phyloP scores from a whole-genome alignment of 2,797 vertebrate species.

The Acropternis orthonyx region DNA sequence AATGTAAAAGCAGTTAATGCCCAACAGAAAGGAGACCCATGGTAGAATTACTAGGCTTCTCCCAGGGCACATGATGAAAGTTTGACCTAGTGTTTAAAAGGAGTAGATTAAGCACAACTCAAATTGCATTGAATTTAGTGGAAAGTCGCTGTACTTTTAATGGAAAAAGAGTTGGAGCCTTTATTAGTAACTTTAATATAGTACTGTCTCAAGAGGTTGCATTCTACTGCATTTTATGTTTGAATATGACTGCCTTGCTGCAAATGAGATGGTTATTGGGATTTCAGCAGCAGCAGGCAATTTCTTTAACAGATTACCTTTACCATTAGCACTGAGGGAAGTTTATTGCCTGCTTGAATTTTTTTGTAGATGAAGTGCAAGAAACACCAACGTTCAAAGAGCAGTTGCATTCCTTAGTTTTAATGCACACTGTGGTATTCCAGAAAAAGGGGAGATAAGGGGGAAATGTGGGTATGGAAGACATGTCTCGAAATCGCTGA shows the following conservation, averaged over 20 bases:
- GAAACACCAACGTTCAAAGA: constrained; percentile 17
- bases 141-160: neutral
- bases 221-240: constrained; percentile 31
- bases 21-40: neutral
- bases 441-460: neutral
- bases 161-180: neutral
- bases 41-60: neutral
- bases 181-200: constrained; percentile 24
- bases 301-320: constrained; percentile 58
- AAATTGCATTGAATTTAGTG: neutral
- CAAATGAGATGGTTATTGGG: constrained; percentile 13
- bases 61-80: neutral
- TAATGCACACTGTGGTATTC: neutral
- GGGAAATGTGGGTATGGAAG: neutral
- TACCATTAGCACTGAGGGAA: neutral
- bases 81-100: neutral
- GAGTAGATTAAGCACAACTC: neutral
- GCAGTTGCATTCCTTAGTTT: constrained; percentile 24
- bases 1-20: neutral
- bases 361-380: neutral
- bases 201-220: constrained; percentile 7
- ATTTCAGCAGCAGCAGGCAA: constrained; percentile 31
- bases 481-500: neutral
- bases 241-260: constrained; percentile 34
- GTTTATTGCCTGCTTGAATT: constrained; percentile 28